Evolutionary conservation across 1,140 invertebrate species (phyloP), one percentile per base, ranked within the genome.

Genomic region (Acromyrmex charruanus): DNA sequence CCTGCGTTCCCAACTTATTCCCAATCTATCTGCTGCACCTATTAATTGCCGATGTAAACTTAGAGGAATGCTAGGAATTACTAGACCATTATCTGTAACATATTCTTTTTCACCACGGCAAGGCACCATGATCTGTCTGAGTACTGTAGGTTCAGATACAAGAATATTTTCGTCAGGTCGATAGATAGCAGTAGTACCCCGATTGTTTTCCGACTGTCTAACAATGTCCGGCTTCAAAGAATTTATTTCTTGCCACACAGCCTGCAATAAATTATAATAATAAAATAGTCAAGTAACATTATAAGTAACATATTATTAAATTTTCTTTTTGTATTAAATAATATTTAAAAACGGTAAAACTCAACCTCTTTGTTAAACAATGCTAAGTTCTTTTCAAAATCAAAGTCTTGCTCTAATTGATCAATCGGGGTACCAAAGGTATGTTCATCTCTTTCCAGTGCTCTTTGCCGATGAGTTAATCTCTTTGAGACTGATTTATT

Each of bases 331-430:
- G n/a, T 35, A 63, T 55, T 51, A 31, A 18, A 25, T 35, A 77
- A 55, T 66, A 2, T 16, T 75, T 59, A 68, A 39, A 39, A 35
- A 9, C 18, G 51, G 14, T 63, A 31, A 69, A 69, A 72, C 97
- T 85, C 96, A 63, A 97, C 97, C 94, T 97, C 96, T 95, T 99
- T 99, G 95, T 99, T 97, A 95, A 99, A 99, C 35, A 99, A 95
- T 14, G 98, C 98, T 25, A 99, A 95, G 96, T 99, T 99, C 87
- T 98, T 98, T 94, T 99, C 98, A 96, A 99, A 99, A 96, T 99
- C 98, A 96, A 99, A 99, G 90, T 98, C 98, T 93, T 98, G 96
- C 86, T 96, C 94, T 65, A 96, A 96, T 69, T 96, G 95, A 89
- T 96, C 96, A 31, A 96, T 95, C 6, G 96, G 96, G 55, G 95